phyloP scores from a whole-genome alignment of 2,797 vertebrate genomes.

The Pelodytes ibericus region DNA sequence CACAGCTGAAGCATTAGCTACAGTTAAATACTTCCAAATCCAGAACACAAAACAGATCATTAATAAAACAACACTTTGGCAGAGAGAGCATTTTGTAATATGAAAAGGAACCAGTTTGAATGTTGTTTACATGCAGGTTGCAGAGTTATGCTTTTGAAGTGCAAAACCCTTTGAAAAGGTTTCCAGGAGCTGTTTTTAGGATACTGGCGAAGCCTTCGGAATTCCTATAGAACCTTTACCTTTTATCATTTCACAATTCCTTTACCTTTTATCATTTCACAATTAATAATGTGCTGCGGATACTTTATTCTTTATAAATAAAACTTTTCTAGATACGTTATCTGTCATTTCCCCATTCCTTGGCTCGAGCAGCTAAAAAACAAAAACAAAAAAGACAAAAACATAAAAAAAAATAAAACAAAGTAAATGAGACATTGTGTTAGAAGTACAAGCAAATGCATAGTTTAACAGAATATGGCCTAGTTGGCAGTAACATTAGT shows the following conservation, averaged over 20 bases:
- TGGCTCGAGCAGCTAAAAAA: background rate
- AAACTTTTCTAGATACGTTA: background rate
- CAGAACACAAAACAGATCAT: slow-evolving; percentile 2
- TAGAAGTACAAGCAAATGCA: no score
- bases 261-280: slow-evolving; percentile 2
- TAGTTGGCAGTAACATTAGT: no score
- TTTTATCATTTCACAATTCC: slow-evolving; percentile 17
- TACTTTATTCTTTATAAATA: background rate
- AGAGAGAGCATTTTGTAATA: background rate
- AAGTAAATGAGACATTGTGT: no score
- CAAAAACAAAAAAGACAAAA: no score
- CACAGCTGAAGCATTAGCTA: background rate
- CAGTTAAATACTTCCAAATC: background rate
- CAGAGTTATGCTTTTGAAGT: slow-evolving; percentile 4
- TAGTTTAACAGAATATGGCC: no score
- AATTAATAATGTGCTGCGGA: slow-evolving; percentile 1
- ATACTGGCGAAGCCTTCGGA: slow-evolving; percentile 9
- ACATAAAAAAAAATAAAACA: no score
- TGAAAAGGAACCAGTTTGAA: background rate
- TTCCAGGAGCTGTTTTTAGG: slow-evolving; percentile 16
- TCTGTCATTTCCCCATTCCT: background rate
- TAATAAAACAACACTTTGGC: slow-evolving; percentile 12
- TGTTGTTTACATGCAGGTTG: slow-evolving; percentile 38
- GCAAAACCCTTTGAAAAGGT: slow-evolving; percentile 6
- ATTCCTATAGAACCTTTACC: background rate